Evolutionary conservation across 2,888 invertebrate species (phyloP), one percentile per base, ranked within the genome.

Genomic region (Meandrusa payeni): DNA sequence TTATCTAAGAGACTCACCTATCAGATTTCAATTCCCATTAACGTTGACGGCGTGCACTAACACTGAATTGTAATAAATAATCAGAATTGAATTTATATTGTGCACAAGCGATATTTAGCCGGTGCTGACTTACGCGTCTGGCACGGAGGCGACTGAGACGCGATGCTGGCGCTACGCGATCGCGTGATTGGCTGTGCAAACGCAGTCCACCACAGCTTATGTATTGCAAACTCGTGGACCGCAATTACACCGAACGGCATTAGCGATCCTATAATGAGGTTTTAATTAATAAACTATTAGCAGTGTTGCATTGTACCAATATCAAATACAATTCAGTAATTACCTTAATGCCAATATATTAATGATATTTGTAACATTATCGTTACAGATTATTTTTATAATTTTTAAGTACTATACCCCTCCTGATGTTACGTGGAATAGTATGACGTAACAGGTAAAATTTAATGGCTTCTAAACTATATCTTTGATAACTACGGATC

Each of bases 1-100:
- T 66, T 70, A 72, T 32, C 38, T 50, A 24, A 47, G 47, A 47
- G 29, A 75, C 81, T 81, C 51, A 83, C 83, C 69, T 65, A 57
- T 59, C 50, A 46, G 52, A 54, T 52, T 47, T 48, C 53, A 60
- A 39, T 57, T 69, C 55, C 66, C 73, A 74, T 77, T 55, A 69
- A 76, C 58, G 57, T 51, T 48, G 48, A 45, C 11, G 38, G 44
- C 51, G 48, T 59, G 55, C 54, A 57, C 55, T 64, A 53, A 57
- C 56, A 56, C 52, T 50, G 53, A 55, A 57, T 56, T 38, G 23
- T 33, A 22, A 41, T 33, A 41, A 47, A 46, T 48, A 46, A 52
- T 55, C 38, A 31, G 52, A 55, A 52, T 33, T 41, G 32, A 47
- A 46, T 49, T 56, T 51, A 54, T 45, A 48, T 47, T 53, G 46